Conservation (phyloP, 2,888 invertebrate species). For the Trachelus iudaicus region DNA sequence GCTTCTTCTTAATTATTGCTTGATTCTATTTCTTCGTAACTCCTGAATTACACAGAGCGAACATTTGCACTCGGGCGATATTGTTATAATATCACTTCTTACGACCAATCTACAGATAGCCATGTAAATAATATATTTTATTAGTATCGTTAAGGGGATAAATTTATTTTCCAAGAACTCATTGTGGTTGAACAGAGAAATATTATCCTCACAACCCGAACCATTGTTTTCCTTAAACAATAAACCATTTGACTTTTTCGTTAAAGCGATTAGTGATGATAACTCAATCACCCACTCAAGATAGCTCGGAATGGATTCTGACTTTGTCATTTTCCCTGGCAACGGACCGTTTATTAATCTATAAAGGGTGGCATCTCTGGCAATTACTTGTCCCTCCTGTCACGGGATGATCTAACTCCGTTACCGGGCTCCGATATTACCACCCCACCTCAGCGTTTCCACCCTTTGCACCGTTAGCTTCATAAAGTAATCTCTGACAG, state of each 20-base stretch:
- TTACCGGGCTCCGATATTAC: slow-evolving; percentile 13
- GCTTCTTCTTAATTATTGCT: background rate
- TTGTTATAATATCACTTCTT: background rate
- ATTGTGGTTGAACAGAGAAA: background rate
- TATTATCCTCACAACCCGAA: background rate
- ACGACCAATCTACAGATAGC: background rate
- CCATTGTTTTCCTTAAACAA: background rate
- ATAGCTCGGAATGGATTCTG: slow-evolving; percentile 2
- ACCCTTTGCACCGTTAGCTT: slow-evolving; percentile 5
- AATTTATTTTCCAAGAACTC: background rate
- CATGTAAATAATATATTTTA: background rate
- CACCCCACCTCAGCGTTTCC: slow-evolving; percentile 4
- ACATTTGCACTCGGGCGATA: background rate
- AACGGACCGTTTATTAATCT: slow-evolving; percentile 18
- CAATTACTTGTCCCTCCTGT: slow-evolving; percentile 21
- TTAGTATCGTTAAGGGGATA: background rate
- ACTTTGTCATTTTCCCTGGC: slow-evolving; percentile 5
- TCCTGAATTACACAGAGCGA: background rate
- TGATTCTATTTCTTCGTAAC: background rate
- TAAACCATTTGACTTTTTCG: background rate
- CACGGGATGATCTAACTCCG: slow-evolving; percentile 19
- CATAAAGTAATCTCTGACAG: slow-evolving; percentile 11
- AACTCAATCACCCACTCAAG: background rate
- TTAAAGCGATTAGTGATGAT: background rate
- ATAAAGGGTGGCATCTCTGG: slow-evolving; percentile 20